Conservation (phyloP, 1,140 invertebrate genomes). For the Bombus terrestris region DNA sequence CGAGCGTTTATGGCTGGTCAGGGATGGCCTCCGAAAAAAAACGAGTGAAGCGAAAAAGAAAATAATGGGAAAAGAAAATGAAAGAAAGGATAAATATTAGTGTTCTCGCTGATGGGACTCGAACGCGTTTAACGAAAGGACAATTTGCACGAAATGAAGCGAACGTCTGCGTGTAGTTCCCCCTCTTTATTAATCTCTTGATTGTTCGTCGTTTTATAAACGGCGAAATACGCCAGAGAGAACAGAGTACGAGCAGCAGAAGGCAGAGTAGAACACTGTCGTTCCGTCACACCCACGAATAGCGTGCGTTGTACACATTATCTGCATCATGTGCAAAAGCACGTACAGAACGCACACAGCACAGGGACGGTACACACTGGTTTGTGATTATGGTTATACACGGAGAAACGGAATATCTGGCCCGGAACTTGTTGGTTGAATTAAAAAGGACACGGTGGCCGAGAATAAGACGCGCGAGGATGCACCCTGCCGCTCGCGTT, state of each 20-base stretch:
- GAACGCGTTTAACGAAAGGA: conserved; percentile 26
- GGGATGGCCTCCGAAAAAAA: background rate
- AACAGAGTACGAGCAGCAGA: conserved; percentile 1
- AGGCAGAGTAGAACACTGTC: conserved; percentile 36
- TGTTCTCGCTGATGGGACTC: background rate
- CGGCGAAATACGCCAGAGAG: conserved; percentile 40
- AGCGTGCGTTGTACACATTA: conserved; percentile 73
- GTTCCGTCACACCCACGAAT: conserved; percentile 77
- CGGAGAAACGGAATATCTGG: conserved; percentile 20
- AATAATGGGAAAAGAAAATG: too few relatives aligned
- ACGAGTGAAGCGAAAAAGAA: background rate
- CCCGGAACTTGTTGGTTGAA: conserved; percentile 42
- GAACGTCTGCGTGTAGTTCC: conserved; percentile 31
- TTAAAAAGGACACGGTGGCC: conserved; percentile 52
- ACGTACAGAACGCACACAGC: conserved; percentile 34
- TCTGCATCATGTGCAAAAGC: conserved; percentile 54
- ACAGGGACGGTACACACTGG: background rate
- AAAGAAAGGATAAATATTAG: conserved; percentile 3
- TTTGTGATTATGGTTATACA: conserved; percentile 32
- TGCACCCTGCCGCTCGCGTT: background rate
- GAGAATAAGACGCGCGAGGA: conserved; percentile 31
- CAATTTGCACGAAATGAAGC: conserved; percentile 45
- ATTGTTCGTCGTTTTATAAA: conserved; percentile 51
- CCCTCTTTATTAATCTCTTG: conserved; percentile 68
- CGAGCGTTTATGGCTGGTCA: conserved; percentile 25